These are phyloP conservation scores for Scaptomyza flava DNA, from an alignment of 2,888 invertebrate species.

Conservation along the genomic window DNA sequence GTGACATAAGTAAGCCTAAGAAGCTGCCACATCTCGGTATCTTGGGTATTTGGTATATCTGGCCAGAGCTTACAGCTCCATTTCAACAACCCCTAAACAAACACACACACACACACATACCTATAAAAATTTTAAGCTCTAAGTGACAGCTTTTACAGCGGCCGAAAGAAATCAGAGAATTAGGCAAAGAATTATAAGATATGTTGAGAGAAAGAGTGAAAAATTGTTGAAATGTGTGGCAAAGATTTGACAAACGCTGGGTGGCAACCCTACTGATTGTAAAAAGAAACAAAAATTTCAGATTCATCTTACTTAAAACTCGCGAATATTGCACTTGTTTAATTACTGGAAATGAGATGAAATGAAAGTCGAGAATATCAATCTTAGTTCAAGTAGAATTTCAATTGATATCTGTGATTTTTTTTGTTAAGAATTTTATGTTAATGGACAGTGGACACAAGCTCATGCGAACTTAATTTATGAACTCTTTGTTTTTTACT, in stretches of 20 bases:
- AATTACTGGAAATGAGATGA: too few species aligned
- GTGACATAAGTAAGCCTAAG: constrained; percentile 76
- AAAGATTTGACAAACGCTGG: not conserved
- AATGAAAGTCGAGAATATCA: too few species aligned
- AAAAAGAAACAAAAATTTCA: too few species aligned
- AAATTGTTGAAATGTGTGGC: constrained; percentile 1
- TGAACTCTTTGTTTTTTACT: too few species aligned
- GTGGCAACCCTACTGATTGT: not conserved
- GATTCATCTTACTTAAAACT: too few species aligned
- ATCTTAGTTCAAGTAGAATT: too few species aligned
- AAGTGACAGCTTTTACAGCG: constrained; percentile 16
- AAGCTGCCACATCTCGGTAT: constrained; percentile 46
- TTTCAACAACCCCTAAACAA: constrained; percentile 9
- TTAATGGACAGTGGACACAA: too few species aligned
- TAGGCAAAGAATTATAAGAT: not conserved
- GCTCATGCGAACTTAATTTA: too few species aligned
- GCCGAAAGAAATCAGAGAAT: constrained; percentile 4
- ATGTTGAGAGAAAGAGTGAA: too few species aligned
- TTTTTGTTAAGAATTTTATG: too few species aligned
- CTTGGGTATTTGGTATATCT: constrained; percentile 35
- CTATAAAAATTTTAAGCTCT: constrained; percentile 27
- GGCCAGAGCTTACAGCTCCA: constrained; percentile 40
- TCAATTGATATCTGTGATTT: too few species aligned
- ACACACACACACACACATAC: not conserved
- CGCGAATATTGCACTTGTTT: too few species aligned